These are phyloP conservation scores for Brachypteracias leptosomus DNA, from an alignment of 2,113 vertebrate species.

Conservation along the genomic window DNA sequence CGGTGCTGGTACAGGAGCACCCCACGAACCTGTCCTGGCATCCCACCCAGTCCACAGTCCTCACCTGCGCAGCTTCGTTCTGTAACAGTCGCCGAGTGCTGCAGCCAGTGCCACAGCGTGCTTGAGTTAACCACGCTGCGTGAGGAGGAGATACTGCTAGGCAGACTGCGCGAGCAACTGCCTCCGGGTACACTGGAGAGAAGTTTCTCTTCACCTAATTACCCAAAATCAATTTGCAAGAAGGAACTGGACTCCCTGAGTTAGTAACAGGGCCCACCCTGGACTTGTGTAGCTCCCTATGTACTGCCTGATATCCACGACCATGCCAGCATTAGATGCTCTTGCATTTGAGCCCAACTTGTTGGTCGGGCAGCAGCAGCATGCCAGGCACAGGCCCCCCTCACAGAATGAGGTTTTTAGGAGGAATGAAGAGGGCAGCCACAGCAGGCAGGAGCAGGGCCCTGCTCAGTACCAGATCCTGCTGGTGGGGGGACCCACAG, in stretches of 20 bases:
- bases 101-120: rapidly evolving
- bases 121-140: background rate
- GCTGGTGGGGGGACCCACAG: background rate
- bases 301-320: rapidly evolving
- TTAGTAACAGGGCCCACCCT: rapidly evolving
- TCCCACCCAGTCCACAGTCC: background rate
- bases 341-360: rapidly evolving
- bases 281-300: rapidly evolving
- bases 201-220: background rate
- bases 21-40: rapidly evolving
- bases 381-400: rapidly evolving
- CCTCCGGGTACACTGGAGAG: background rate
- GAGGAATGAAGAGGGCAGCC: background rate
- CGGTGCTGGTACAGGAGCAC: rapidly evolving
- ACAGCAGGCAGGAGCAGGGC: background rate
- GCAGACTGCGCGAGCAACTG: background rate
- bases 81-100: rapidly evolving
- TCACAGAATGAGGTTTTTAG: rapidly evolving
- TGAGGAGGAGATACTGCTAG: rapidly evolving
- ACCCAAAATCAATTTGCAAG: background rate
- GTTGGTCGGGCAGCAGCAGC: background rate
- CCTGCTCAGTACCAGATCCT: rapidly evolving
- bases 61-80: background rate
- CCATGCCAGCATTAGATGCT: rapidly evolving
- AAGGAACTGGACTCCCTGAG: background rate